These are phyloP conservation scores for Spodoptera frugiperda DNA, from an alignment of 1,140 invertebrate genomes.

Conservation along the genomic window DNA sequence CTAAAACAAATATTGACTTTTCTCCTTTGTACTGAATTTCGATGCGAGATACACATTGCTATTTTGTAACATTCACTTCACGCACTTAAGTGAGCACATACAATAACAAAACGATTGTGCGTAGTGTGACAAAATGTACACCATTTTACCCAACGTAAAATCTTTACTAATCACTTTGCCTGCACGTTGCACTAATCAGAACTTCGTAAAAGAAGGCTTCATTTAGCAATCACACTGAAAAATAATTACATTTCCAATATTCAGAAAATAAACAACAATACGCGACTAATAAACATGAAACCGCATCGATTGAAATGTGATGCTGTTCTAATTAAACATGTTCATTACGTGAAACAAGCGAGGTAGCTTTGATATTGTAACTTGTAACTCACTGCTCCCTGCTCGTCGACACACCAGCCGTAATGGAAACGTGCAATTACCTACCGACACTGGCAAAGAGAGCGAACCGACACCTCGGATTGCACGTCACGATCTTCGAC, in stretches of 20 bases:
- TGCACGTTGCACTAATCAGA: no score
- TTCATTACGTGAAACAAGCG: not conserved
- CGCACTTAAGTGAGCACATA: not conserved
- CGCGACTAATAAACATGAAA: slow-evolving; percentile 7
- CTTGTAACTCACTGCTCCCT: not conserved
- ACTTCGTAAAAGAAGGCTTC: no score
- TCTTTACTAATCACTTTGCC: no score
- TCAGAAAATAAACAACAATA: not conserved
- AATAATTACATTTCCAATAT: not conserved
- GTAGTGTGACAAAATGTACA: no score
- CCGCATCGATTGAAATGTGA: slow-evolving; percentile 10
- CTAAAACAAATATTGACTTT: slow-evolving; percentile 26
- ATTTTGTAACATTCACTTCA: not conserved
- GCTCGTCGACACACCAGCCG: not conserved
- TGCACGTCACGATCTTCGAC: slow-evolving; percentile 19
- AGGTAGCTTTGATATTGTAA: slow-evolving; percentile 6
- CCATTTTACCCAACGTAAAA: no score
- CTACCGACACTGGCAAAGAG: not conserved
- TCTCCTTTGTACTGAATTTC: slow-evolving; percentile 9
- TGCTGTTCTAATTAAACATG: slow-evolving; percentile 30
- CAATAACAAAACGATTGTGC: no score
- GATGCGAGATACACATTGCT: not conserved
- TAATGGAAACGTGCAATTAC: slow-evolving; percentile 24
- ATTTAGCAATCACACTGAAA: no score
- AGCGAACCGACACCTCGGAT: not conserved